Base-by-base conservation (phyloP, 2,113 vertebrate genomes). In the Caretta caretta region DNA sequence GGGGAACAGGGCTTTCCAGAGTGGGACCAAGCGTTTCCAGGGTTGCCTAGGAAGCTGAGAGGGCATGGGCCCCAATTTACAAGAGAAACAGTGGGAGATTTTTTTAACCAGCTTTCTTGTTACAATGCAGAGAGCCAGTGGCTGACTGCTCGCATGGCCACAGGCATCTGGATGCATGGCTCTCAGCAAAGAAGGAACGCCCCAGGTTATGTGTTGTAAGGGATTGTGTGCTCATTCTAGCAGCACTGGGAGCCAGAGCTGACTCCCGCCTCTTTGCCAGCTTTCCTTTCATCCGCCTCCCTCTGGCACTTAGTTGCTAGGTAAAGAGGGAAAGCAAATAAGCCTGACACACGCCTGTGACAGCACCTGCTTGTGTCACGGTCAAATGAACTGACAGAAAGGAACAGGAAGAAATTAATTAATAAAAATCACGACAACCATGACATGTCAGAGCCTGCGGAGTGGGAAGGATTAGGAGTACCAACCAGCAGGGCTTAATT, bases 291-390 rank as follows among this genome's bases (percentile, higher is more conserved):
- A 29, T 14, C 27, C 6, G 4, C 75, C 24, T 78, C 46, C 10
- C 38, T 76, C 38, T 76, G 22, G 38, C 42, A 46, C 6, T 48
- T 48, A 78, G 75, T 84, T 29, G 81, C 87, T 84, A 89, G 96
- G 92, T 96, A 95, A 97, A 84, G 80, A 85, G 54, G 1, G 76
- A 95, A 92, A 91, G 88, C 90, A 97, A 94, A 96, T 86, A 87
- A 78, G 46, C 57, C 31, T 29, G 50, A 81, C 48, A 27, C 50
- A 13, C 0, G 6, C 69, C 83, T 56, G 19, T 10, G 69, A 35
- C 12, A 29, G 53, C 62, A 51, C 27, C 53, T 27, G 9, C 1
- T 20, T 10, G 42, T 1, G 0, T 19, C 27, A 27, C 69, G 69
- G 51, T 62, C 53, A 83, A 89, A 81, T 48, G 38, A 14, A 29